Evolutionary conservation across 2,113 vertebrate species (phyloP).

Genomic region (Paracanthobrama guichenoti): DNA sequence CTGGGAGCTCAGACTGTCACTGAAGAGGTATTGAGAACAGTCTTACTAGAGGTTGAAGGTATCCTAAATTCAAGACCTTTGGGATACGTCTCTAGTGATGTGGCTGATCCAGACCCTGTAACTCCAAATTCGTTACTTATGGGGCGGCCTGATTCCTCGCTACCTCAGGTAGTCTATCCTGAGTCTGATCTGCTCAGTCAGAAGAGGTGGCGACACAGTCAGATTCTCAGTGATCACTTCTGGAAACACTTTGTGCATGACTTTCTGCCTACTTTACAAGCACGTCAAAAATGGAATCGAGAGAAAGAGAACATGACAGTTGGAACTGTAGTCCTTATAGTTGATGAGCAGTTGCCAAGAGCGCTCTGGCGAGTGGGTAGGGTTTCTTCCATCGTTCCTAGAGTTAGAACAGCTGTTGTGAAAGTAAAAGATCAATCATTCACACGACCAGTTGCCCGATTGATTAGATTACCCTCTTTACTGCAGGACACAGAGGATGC

Average conservation of each 20-base stretch:
- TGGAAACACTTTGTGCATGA: conserved; percentile 4
- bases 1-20: not conserved
- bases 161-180: not conserved
- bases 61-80: conserved; percentile 8
- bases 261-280: not conserved
- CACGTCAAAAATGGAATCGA: not conserved
- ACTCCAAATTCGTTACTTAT: not conserved
- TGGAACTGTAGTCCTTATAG: conserved; percentile 7
- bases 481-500: not conserved
- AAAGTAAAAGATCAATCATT: not conserved
- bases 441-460: not conserved
- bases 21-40: not conserved
- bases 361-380: not conserved
- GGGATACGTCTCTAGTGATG: not conserved
- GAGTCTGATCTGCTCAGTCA: not conserved
- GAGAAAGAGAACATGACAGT: conserved; percentile 7
- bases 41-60: not conserved
- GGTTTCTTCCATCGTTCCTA: not conserved
- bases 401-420: not conserved
- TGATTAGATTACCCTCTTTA: not conserved
- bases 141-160: not conserved
- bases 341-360: not conserved
- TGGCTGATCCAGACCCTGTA: not conserved
- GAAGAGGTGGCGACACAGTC: not conserved
- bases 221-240: not conserved